Evolutionary conservation across 2,888 invertebrate species (phyloP), one percentile per base, ranked within the genome.

Genomic region (Dendrolimus pini): DNA sequence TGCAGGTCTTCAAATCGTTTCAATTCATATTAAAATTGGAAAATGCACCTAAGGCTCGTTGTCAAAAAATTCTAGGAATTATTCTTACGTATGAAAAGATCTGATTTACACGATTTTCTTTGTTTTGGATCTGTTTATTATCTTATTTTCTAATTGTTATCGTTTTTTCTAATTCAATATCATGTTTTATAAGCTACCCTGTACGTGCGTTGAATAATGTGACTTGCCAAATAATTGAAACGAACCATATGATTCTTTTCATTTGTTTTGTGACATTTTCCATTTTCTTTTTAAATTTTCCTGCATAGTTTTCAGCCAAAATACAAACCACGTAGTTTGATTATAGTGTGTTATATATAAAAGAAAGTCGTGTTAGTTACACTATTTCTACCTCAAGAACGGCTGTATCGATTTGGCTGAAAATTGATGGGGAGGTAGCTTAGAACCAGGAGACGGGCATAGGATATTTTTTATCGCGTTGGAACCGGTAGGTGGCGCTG

Each of bases 161-260:
- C 62, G 61, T 74, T 76, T 71, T 75, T 72, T 73, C 68, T 75
- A 69, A 67, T 73, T 73, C 77, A 74, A 73, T 72, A 77, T 78
- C 77, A 80, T 84, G 74, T 65, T 47, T 47, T 47, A 47, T 3
- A 47, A 10, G 47, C 9, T 83, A 75, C 74, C 75, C 75, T 77
- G 61, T 78, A 77, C 78, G 79, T 82, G 71, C 77, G 76, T 76
- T 80, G 80, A 76, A 75, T 77, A 76, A 80, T 82, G 76, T 80
- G 83, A 82, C 87, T 85, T 85, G 88, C 85, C 88, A 83, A 85
- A 80, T 77, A 82, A 80, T 82, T 82, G 81, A 84, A 82, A 83
- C 77, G 72, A 75, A 87, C 79, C 89, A 90, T 89, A 89, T 90
- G 89, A 85, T 90, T 85, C 75, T 61, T 63, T 88, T 89, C 88